phyloP scores from a whole-genome alignment of 1,140 invertebrate species.

The Nasonia giraulti region DNA sequence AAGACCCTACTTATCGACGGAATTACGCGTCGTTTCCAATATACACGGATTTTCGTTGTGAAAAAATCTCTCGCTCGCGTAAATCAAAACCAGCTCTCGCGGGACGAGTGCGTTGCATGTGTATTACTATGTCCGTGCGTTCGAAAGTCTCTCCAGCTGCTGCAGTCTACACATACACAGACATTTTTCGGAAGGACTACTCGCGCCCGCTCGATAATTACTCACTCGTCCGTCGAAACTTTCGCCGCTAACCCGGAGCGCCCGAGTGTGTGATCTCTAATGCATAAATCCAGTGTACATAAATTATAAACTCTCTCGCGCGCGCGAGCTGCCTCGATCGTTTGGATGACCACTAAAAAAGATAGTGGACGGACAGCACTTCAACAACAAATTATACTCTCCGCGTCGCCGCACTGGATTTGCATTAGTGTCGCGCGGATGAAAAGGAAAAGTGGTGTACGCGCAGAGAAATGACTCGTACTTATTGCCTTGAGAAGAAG shows the following conservation, averaged over 20 bases:
- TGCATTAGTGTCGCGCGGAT: no score
- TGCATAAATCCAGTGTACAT: conserved; percentile 11
- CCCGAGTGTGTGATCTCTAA: background rate
- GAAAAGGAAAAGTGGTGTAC: no score
- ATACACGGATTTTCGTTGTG: background rate
- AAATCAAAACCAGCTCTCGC: background rate
- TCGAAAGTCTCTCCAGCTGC: no score
- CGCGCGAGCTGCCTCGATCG: background rate
- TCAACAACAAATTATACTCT: background rate
- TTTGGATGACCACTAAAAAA: background rate
- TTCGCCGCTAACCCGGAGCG: conserved; percentile 1
- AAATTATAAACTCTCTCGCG: background rate
- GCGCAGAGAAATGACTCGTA: no score
- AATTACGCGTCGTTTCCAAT: background rate
- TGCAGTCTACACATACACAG: background rate
- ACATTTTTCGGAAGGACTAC: conserved; percentile 16
- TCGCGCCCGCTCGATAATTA: background rate
- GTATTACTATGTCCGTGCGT: no score
- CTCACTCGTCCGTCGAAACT: conserved; percentile 10
- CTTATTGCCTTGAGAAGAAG: background rate
- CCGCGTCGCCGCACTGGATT: no score
- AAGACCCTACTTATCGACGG: background rate
- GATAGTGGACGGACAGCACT: background rate
- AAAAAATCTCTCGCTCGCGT: background rate
- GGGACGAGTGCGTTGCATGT: background rate